Evolutionary conservation across 2,888 invertebrate species (phyloP), one percentile per base, ranked within the genome.

Genomic region (Dorcus parallelipipedus): DNA sequence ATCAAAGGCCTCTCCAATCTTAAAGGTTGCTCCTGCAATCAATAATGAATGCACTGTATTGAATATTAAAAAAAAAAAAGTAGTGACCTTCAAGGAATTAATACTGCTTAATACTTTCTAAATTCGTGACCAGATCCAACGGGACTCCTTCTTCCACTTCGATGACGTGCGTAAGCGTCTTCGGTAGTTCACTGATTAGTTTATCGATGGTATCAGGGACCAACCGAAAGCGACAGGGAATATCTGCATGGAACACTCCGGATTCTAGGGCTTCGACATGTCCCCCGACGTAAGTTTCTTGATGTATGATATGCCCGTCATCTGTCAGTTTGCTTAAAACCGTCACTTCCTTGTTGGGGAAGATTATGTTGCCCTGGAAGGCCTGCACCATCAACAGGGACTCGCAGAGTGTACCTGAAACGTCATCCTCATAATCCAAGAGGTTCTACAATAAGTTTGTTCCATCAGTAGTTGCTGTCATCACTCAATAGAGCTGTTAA

Each of bases 201-300:
- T 86, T 84, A 61, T 91, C 87, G 10, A 97, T 84, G 7, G 93
- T 92, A 40, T 87, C 88, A 0, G 93, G 90, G 57, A 88, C 89
- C 69, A 95, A 84, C 62, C 92, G 86, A 75, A 95, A 95, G 60
- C 93, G 85, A 72, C 93, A 96, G 9, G 97, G 97, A 63, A 99
- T 91, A 75, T 99, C 97, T 0, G 97, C 93, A 53, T 98, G 85
- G 76, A 98, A 99, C 1, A 99, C 93, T 1, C 99, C 99, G 0
- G 97, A 97, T 78, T 99, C 99, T 47, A 99, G 76, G 0, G 99
- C 99, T 78, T 99, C 99, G 0, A 99, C 99, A 74, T 99, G 99
- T 0, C 98, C 99, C 1, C 99, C 99, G 0, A 99, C 97, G 73
- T 99, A 99, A 0, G 99, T 99, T 81, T 99, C 99, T 2, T 91